Conservation (phyloP, 2,888 invertebrate genomes). For the Scaptodrosophila latifasciaeformis region DNA sequence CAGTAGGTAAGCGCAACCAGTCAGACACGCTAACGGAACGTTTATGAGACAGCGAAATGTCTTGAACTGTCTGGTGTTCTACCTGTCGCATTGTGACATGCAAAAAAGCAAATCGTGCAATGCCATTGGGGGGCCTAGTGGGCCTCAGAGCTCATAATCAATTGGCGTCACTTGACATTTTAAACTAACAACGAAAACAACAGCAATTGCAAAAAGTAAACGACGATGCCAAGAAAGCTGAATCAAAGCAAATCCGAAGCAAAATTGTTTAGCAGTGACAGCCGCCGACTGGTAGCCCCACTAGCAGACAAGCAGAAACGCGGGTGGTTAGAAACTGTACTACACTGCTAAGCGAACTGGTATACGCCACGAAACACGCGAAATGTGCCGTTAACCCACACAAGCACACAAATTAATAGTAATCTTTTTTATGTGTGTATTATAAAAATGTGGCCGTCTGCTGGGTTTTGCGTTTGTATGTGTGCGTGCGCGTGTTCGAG, state of each 20-base stretch:
- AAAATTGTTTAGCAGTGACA: constrained; percentile 38
- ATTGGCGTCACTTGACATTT: constrained; percentile 69
- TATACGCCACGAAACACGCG: constrained; percentile 45
- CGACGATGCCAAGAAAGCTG: background rate
- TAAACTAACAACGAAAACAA: constrained; percentile 37
- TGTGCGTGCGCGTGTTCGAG: constrained; percentile 46
- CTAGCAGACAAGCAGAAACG: constrained; percentile 14
- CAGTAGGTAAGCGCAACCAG: background rate
- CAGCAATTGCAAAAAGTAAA: background rate
- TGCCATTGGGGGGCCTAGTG: background rate
- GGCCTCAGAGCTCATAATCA: constrained; percentile 53
- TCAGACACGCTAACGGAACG: background rate
- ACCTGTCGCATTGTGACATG: constrained; percentile 62
- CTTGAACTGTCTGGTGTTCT: constrained; percentile 24
- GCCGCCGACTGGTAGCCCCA: constrained; percentile 25
- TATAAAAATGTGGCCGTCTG: background rate
- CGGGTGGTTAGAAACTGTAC: constrained; percentile 38
- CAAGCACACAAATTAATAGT: constrained; percentile 2
- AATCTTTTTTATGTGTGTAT: background rate
- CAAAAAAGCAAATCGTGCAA: constrained; percentile 56
- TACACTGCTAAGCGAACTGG: constrained; percentile 44
- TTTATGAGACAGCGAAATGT: constrained; percentile 12
- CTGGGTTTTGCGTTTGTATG: constrained; percentile 18
- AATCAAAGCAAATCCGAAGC: background rate
- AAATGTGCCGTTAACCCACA: constrained; percentile 35